Evolutionary conservation across 2,888 invertebrate species (phyloP).

Genomic region (Metopia argyrocephala): DNA sequence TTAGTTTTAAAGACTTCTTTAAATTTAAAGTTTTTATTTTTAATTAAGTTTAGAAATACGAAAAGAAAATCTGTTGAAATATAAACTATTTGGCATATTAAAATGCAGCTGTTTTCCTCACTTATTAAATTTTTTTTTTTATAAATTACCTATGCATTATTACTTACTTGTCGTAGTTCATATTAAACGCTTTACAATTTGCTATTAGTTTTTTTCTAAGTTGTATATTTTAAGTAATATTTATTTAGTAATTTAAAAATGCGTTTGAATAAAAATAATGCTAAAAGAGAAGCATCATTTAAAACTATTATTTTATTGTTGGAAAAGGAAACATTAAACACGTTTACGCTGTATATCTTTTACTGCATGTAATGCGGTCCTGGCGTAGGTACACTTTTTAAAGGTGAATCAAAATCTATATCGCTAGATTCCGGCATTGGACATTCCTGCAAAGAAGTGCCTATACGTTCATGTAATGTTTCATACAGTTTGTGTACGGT

Average conservation of each 20-base stretch:
- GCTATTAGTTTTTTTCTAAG: neutral
- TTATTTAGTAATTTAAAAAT: constrained; percentile 36
- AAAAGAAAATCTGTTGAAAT: neutral
- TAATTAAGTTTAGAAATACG: neutral
- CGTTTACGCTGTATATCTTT: neutral
- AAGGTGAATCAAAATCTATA: constrained; percentile 88
- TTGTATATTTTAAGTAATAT: constrained; percentile 48
- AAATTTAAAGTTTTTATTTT: no score
- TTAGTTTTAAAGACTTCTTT: neutral
- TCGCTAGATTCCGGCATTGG: constrained; percentile 83
- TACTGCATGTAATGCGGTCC: constrained; percentile 82
- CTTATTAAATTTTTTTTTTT: neutral
- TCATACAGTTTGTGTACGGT: constrained; percentile 90
- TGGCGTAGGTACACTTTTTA: constrained; percentile 91
- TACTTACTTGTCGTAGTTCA: constrained; percentile 40
- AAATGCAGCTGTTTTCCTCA: neutral
- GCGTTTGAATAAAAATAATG: constrained; percentile 6
- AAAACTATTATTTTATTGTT: neutral
- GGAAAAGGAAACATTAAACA: neutral
- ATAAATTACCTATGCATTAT: neutral
- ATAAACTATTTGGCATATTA: neutral
- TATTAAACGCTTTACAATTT: constrained; percentile 42
- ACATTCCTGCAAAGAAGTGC: constrained; percentile 83
- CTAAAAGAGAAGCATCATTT: neutral
- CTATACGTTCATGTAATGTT: constrained; percentile 88